Percentiles rank a stretch among this genome's conserved stretches.
phyloP scores from a whole-genome alignment of 2,797 vertebrate species.

The Eulemur rubriventer region DNA sequence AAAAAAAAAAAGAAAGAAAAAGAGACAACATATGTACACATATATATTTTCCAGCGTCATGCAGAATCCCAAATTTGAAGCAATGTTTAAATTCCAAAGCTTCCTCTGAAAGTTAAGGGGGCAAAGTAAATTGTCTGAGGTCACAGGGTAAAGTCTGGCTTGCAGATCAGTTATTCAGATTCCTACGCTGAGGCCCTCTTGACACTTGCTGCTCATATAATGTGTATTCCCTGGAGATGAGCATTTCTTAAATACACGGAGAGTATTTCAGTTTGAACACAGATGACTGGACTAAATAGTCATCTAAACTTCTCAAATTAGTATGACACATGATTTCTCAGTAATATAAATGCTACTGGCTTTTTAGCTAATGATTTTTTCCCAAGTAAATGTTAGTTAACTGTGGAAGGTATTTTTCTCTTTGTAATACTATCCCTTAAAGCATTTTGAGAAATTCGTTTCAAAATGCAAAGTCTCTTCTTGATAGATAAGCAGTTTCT shows the following conservation, averaged over 20 bases:
- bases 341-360: not conserved
- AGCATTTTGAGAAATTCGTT: not conserved
- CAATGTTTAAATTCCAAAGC: not conserved
- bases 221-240: not conserved
- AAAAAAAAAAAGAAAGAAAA: too few species aligned
- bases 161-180: not conserved
- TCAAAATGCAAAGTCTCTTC: not conserved
- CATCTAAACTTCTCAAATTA: not conserved
- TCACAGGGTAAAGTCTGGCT: not conserved
- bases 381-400: not conserved
- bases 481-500: not conserved
- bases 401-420: not conserved
- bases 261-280: not conserved
- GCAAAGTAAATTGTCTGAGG: not conserved
- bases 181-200: not conserved
- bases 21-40: rapidly evolving
- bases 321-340: not conserved
- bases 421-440: not conserved
- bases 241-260: not conserved
- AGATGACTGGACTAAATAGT: not conserved
- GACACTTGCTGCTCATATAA: rapidly evolving
- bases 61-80: not conserved
- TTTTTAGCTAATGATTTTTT: not conserved
- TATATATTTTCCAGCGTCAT: not conserved
- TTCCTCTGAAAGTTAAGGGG: not conserved